Base-by-base conservation (phyloP, 1,140 invertebrate genomes). In the Drosophila pruinosa region DNA sequence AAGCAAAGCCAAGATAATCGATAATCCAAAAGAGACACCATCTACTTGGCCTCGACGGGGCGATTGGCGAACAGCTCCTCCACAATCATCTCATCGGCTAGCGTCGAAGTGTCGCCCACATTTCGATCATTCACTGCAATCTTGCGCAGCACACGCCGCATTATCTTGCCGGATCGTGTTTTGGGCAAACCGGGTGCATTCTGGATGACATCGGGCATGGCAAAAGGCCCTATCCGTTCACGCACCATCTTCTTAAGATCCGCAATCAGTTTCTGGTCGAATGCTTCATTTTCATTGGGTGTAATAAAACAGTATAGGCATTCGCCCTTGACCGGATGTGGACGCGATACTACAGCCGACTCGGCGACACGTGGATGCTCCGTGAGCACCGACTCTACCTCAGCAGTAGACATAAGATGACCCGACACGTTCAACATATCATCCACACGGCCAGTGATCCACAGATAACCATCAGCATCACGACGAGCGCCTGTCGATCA, bases 351-450 rank as follows among this genome's bases (percentile, higher is more conserved):
- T 3, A 98, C 98, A 1, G 98, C 98, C 2, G 98, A 96, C 92
- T 99, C 98, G 0, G 97, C 94, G 0, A 99, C 96, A 10, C 93
- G 93, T 3, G 92, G 90, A 88, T 98, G 97, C 82, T 97, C 97
- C 0, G 97, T 95, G 2, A 99, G 92, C 3, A 97, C 96, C 8
- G 96, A 96, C 92, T 99, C 98, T 0, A 97, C 96, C 93, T 99
- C 97, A 0, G 98, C 97, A 0, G 99, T 99, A 56, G 97, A 98
- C 94, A 99, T 96, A 14, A 99, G 92, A 92, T 99, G 98, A 0
- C 98, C 98, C 1, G 97, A 99, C 0, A 99, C 98, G 92, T 99
- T 99, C 48, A 99, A 92, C 97, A 99, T 98, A 88, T 99, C 98
- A 91, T 99, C 98, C 10, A 99, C 96, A 48, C 98, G 94, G 0